Evolutionary conservation across 2,113 vertebrate species (phyloP).

Genomic region (Poeciliopsis prolifica): DNA sequence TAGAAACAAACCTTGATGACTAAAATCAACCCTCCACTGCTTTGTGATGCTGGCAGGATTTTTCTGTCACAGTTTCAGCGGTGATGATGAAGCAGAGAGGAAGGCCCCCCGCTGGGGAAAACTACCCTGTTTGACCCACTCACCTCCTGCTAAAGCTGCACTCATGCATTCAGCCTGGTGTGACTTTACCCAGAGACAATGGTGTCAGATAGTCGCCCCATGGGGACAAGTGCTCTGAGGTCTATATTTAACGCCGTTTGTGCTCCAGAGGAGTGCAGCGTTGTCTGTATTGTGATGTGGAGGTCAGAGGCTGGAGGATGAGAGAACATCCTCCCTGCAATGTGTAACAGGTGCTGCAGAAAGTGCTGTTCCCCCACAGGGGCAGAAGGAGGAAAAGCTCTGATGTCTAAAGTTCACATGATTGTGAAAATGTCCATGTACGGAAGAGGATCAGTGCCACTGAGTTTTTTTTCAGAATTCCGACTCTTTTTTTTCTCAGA

Average conservation of each 20-base stretch:
- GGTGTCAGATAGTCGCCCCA: conserved; percentile 48
- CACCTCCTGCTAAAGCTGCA: conserved; percentile 30
- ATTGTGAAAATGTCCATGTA: background rate
- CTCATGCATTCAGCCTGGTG: conserved; percentile 43
- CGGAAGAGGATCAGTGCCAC: no score
- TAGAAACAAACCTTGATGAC: conserved; percentile 47
- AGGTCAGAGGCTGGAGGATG: conserved; percentile 13
- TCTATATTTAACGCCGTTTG: conserved; percentile 58
- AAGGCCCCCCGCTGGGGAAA: conserved; percentile 35
- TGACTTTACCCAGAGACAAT: conserved; percentile 47
- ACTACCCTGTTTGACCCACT: conserved; percentile 38
- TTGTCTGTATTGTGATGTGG: conserved; percentile 40
- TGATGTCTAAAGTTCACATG: conserved; percentile 14
- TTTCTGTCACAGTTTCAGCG: conserved; percentile 24
- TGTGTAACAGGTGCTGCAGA: conserved; percentile 53
- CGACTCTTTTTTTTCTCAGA: no score
- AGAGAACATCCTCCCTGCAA: conserved; percentile 43
- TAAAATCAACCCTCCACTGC: conserved; percentile 34
- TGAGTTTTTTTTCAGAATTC: no score
- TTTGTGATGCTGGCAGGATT: conserved; percentile 37
- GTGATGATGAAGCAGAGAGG: conserved; percentile 41
- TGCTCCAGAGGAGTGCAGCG: conserved; percentile 29
- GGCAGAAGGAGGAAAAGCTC: conserved; percentile 29
- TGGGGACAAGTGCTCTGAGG: conserved; percentile 34
- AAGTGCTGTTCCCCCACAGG: conserved; percentile 14